Evolutionary conservation across 2,888 invertebrate species (phyloP).

Genomic region (Azorinus chamasolen): DNA sequence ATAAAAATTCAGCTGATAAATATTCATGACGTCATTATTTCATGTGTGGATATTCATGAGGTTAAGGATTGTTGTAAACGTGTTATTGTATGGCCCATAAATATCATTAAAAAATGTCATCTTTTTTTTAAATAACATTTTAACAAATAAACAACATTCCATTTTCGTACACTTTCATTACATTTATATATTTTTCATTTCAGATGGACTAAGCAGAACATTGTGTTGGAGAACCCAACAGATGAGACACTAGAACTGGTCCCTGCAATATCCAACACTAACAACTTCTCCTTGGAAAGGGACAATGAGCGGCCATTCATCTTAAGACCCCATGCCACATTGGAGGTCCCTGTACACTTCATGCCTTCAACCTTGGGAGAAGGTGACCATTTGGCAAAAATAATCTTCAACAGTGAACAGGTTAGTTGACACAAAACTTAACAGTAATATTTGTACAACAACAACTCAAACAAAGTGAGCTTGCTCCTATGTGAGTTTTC

Average conservation of each 20-base stretch:
- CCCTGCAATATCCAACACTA: conserved; percentile 83
- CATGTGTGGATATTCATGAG: no score
- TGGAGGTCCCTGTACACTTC: conserved; percentile 83
- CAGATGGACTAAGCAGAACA: conserved; percentile 82
- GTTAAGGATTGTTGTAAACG: no score
- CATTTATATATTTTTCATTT: neutral
- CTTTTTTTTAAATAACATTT: no score
- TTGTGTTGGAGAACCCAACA: conserved; percentile 84
- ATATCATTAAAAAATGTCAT: no score
- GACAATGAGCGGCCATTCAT: conserved; percentile 80
- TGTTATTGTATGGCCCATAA: no score
- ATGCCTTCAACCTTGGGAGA: conserved; percentile 85
- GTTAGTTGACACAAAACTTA: conserved; percentile 66
- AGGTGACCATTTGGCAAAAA: conserved; percentile 81
- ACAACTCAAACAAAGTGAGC: no score
- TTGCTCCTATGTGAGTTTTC: no score
- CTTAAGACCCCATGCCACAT: conserved; percentile 73
- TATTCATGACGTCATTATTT: no score
- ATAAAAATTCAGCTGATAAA: no score
- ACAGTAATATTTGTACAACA: no score
- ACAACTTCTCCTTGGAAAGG: conserved; percentile 84
- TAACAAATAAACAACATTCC: no score
- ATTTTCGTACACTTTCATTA: no score
- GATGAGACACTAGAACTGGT: conserved; percentile 82
- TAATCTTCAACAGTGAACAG: conserved; percentile 84